Percentiles rank a stretch among this genome's conserved stretches.
Conservation (phyloP, 2,797 vertebrate species). For the Cuniculus paca region DNA sequence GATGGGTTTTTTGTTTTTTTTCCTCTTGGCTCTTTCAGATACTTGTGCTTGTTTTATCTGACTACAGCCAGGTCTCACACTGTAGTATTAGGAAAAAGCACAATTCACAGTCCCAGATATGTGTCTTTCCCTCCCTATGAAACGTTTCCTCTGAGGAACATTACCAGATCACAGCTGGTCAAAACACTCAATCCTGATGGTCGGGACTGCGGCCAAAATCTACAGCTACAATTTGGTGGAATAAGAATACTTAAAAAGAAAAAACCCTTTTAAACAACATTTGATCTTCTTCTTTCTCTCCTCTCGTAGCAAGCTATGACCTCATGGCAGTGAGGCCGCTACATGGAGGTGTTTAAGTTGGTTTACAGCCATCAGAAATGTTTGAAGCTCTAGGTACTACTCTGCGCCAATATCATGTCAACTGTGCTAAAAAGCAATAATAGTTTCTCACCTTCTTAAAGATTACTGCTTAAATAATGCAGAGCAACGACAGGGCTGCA, state of each 20-base stretch:
- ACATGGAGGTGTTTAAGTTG: slow-evolving; percentile 87
- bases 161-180: slow-evolving; percentile 88
- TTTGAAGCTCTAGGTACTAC: slow-evolving; percentile 81
- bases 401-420: slow-evolving; percentile 85
- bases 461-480: slow-evolving; percentile 86
- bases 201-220: slow-evolving; percentile 86
- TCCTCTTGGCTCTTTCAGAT: slow-evolving; percentile 32
- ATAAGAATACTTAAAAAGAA: slow-evolving; percentile 82
- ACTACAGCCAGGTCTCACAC: slow-evolving; percentile 71
- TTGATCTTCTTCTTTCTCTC: slow-evolving; percentile 83
- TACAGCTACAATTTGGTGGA: slow-evolving; percentile 84
- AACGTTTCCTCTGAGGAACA: slow-evolving; percentile 86
- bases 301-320: slow-evolving; percentile 83
- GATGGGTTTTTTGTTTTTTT: background rate
- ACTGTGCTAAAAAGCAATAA: slow-evolving; percentile 85
- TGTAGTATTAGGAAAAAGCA: slow-evolving; percentile 65
- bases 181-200: slow-evolving; percentile 87
- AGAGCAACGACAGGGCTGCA: slow-evolving; percentile 77
- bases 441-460: slow-evolving; percentile 88
- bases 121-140: slow-evolving; percentile 83
- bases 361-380: slow-evolving; percentile 87
- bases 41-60: slow-evolving; percentile 74
- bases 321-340: slow-evolving; percentile 85
- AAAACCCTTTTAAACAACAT: slow-evolving; percentile 80
- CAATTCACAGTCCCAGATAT: slow-evolving; percentile 81